Base-by-base conservation (phyloP, 64 coral and sea anemone species). In the Actinia equina region DNA sequence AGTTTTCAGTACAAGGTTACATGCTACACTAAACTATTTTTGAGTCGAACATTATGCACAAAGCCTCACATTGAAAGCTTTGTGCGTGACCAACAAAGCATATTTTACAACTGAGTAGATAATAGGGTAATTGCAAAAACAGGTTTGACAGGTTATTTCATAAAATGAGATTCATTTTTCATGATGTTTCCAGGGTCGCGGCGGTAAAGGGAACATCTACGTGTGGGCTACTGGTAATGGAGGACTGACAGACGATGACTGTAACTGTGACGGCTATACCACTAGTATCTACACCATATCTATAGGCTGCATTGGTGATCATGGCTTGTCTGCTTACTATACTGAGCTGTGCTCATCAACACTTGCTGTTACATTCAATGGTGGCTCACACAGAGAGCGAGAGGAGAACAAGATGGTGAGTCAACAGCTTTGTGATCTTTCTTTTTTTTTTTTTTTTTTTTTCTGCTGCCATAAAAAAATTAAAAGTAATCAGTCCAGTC, bases 211-310 rank as follows among this genome's bases (percentile, higher is more conserved):
- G 30, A 96, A 93, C 81, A 93, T 96, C 77, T 95, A 91, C 60
- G 93, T 95, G 0, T 95, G 93, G 93, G 93, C 93, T 42, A 95
- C 93, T 61, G 93, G 93, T 23, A 95, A 95, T 89, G 93, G 93
- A n/a, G 93, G 93, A 53, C 89, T 95, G n/a, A 95, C 93, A 86
- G 93, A 95, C 58, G 93, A 95, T 58, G 93, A 95, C 45, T 95
- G 93, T 58, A 95, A 95, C 49, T 95, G 93, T 83, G 93, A 95
- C 86, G 93, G 93, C 4, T 95, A 95, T 79, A 96, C 94, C 5
- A 93, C 94, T 22, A 96, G 95, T 83, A 98, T 98, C 62, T 98
- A 88, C 26, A 97, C 91, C 25, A 93, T 93, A 58, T 97, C 94
- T 13, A 71, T 95, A 9, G 94, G 94, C 2, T 93, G 91, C 56